Evolutionary conservation across 2,888 invertebrate species (phyloP).

Genomic region (Notodromas monacha): DNA sequence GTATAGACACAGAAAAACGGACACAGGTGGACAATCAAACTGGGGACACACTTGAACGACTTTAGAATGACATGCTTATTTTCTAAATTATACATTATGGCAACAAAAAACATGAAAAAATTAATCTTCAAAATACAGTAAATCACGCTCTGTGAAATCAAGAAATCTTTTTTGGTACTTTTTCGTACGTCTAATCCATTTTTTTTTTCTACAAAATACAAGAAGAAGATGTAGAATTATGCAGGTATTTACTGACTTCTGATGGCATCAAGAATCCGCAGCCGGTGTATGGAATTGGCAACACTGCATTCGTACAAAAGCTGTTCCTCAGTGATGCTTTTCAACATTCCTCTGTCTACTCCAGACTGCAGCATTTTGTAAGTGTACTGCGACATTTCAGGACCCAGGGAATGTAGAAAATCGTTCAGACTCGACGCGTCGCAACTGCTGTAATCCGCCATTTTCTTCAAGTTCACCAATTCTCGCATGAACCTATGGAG

Average conservation of each 20-base stretch:
- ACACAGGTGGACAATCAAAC: too few relatives aligned
- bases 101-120: too few relatives aligned
- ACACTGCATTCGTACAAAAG: constrained; percentile 63
- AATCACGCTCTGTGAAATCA: too few relatives aligned
- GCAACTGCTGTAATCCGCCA: constrained; percentile 80
- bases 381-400: constrained; percentile 77
- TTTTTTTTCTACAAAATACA: too few relatives aligned
- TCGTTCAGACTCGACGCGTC: constrained; percentile 65
- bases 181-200: too few relatives aligned
- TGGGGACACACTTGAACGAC: too few relatives aligned
- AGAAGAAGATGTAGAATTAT: too few relatives aligned
- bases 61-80: too few relatives aligned
- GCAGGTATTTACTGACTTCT: constrained; percentile 21
- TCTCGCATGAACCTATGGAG: constrained; percentile 47
- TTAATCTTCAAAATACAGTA: too few relatives aligned
- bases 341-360: constrained; percentile 57
- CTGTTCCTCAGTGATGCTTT: constrained; percentile 55
- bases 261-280: constrained; percentile 59
- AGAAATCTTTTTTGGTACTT: too few relatives aligned
- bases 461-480: constrained; percentile 61
- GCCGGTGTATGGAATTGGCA: constrained; percentile 67
- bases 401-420: constrained; percentile 45
- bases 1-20: too few relatives aligned
- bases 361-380: constrained; percentile 85
- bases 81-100: too few relatives aligned